A percentile compares a stretch with the other conserved stretches of the same genome.
Evolutionary conservation across 2,888 invertebrate genomes (phyloP).

Genomic region (Tetropium fuscum): DNA sequence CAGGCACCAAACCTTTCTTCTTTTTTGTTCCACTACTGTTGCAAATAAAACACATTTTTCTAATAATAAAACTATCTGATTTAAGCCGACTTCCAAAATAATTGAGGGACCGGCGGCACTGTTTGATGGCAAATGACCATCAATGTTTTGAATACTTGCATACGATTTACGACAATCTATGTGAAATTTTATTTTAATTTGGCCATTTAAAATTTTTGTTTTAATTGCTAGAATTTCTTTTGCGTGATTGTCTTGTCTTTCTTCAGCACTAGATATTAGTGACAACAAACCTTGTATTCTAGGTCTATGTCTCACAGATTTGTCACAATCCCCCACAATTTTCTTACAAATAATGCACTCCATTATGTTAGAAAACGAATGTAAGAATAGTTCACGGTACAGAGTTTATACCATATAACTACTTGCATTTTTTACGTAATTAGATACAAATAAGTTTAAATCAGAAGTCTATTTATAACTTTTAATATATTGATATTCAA

Average conservation of each 20-base stretch:
- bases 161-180: not conserved
- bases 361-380: too few relatives aligned
- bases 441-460: too few relatives aligned
- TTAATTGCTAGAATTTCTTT: not conserved
- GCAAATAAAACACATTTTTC: slow-evolving; percentile 33
- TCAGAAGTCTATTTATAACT: too few relatives aligned
- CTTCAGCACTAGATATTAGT: slow-evolving; percentile 1
- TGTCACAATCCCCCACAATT: slow-evolving; percentile 17
- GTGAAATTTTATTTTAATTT: slow-evolving; percentile 2
- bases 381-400: too few relatives aligned
- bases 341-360: slow-evolving; percentile 24
- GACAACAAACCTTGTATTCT: slow-evolving; percentile 21
- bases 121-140: not conserved
- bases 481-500: too few relatives aligned
- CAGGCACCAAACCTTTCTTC: slow-evolving; percentile 8
- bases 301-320: slow-evolving; percentile 19
- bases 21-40: slow-evolving; percentile 31
- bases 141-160: not conserved
- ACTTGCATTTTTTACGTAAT: too few relatives aligned
- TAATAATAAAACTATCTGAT: slow-evolving; percentile 20
- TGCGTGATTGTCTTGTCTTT: slow-evolving; percentile 2
- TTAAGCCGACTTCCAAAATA: not conserved
- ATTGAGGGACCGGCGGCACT: slow-evolving; percentile 4
- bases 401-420: too few relatives aligned
- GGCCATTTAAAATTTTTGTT: not conserved